Evolutionary conservation across 1,140 invertebrate genomes (phyloP), one percentile per base, ranked within the genome.

Genomic region (Drosophila kepulauana): DNA sequence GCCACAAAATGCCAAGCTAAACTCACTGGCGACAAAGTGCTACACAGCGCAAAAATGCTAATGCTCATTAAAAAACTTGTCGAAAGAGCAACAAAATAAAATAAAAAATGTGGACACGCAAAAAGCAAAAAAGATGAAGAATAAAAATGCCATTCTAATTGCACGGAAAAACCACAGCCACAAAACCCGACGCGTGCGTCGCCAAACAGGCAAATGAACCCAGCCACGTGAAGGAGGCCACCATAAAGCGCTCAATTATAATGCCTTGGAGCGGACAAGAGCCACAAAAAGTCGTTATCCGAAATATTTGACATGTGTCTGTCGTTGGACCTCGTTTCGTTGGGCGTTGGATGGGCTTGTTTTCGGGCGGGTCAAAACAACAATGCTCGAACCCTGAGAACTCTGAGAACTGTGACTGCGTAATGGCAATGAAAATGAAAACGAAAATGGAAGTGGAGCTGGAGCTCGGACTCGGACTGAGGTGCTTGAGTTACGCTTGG

Each of bases 211-310:
- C 73, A 88, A 82, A 88, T 87, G 80, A 87, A 88, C 79, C 71
- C 20, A 30, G 25, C 38, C 38, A 25, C 5, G 20, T 51, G 52
- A 8, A 30, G 41, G n/a, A 30, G 38, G 54, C 65, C 52, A 81
- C 63, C 67, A 70, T 69, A 86, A 86, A 86, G 80, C 85, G 84
- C 85, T 88, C 84, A 84, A 87, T 88, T 87, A 88, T 84, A 77
- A 70, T 67, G 80, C 71, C 77, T 88, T 65, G 49, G n/a, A 57
- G 49, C 72, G 46, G 46, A 71, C 48, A 54, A 48, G 41, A 20
- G 30, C 45, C 41, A 65, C 75, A 86, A 66, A 80, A 87, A 84
- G 84, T 81, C 84, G 82, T 88, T 88, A 88, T 89, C 85, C 79
- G 63, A 88, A 84, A 84, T 88, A 88, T 88, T 84, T 88, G 80